These are phyloP conservation scores for Apaloderma vittatum DNA, from an alignment of 2,113 vertebrate genomes.

Conservation along the genomic window DNA sequence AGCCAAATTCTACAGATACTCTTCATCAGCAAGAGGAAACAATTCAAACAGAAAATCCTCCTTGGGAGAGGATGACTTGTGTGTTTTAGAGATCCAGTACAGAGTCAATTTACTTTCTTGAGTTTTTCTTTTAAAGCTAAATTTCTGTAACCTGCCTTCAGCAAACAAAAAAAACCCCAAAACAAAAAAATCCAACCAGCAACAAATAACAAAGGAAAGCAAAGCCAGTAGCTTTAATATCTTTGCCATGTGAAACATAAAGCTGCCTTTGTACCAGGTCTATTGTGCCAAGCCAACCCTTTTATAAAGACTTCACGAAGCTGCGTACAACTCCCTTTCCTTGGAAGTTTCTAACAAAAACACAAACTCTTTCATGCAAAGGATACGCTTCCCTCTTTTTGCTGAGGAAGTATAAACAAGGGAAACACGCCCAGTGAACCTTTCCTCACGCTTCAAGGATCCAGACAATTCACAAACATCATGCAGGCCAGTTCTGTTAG, in stretches of 20 bases:
- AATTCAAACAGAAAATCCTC: slow-evolving; percentile 53
- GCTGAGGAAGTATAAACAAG: neutral
- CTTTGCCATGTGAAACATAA: neutral
- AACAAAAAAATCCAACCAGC: too few relatives aligned
- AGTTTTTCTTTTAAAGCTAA: slow-evolving; percentile 1
- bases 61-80: slow-evolving; percentile 32
- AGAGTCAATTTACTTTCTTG: neutral
- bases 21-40: slow-evolving; percentile 52
- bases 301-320: neutral
- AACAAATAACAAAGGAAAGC: too few relatives aligned
- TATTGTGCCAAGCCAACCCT: neutral
- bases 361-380: neutral
- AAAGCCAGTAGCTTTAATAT: neutral
- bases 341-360: neutral
- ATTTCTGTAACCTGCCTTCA: neutral
- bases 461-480: neutral
- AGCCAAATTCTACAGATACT: slow-evolving; percentile 64
- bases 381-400: neutral
- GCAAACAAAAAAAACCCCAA: neutral
- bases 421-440: neutral
- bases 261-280: neutral
- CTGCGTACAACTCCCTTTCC: neutral
- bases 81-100: slow-evolving; percentile 2
- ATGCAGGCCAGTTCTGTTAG: neutral
- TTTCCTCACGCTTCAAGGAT: neutral